A percentile compares a stretch with the other conserved stretches of the same genome.
Evolutionary conservation across 2,113 vertebrate species (phyloP).

Genomic region (Grammomys surdaster): DNA sequence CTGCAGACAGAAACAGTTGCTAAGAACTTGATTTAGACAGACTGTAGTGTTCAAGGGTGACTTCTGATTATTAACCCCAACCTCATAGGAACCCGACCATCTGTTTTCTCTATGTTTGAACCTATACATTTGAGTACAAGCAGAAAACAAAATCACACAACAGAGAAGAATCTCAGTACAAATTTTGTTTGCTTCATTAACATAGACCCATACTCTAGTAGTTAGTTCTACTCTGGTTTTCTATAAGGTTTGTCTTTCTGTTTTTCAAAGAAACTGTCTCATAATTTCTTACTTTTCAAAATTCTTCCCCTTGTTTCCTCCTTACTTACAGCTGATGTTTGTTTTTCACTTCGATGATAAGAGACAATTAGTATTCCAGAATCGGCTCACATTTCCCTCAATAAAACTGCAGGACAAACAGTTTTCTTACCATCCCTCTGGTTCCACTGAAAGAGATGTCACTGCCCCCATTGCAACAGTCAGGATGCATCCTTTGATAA

Average conservation of each 20-base stretch:
- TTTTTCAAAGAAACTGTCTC: neutral
- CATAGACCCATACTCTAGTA: neutral
- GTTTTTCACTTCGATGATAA: neutral
- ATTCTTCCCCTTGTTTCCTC: neutral
- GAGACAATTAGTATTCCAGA: neutral
- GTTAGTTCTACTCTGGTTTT: neutral
- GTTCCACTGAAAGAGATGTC: neutral
- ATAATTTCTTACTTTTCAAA: constrained; percentile 36
- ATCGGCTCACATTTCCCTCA: neutral
- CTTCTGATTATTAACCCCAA: constrained; percentile 59
- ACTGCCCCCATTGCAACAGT: neutral
- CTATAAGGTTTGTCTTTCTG: neutral
- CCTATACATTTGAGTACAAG: neutral
- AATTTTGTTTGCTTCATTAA: neutral
- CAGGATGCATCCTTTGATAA: neutral
- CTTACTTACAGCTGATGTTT: neutral
- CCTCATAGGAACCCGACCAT: constrained; percentile 16
- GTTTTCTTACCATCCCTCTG: neutral
- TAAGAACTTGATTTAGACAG: constrained; percentile 55
- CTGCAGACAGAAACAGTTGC: constrained; percentile 47
- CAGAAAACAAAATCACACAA: neutral
- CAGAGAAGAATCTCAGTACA: neutral
- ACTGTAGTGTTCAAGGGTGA: neutral
- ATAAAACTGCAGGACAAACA: neutral
- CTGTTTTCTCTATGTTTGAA: constrained; percentile 14